Conservation (phyloP, 2,113 vertebrate species). For the Scalopus aquaticus region DNA sequence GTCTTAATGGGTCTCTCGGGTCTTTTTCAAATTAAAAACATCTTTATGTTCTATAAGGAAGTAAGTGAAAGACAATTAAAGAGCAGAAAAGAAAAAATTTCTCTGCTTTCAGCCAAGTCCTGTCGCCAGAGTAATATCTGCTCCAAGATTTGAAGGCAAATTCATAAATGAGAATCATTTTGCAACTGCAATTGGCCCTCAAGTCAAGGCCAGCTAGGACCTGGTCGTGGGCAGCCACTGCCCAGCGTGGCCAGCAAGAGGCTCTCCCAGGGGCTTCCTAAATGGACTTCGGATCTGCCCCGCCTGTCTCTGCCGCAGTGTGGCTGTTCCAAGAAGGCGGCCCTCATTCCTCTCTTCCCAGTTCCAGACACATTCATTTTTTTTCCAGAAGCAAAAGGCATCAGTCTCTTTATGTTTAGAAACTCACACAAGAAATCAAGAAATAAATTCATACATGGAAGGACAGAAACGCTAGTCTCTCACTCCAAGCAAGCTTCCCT, state of each 20-base stretch:
- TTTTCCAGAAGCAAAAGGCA: not conserved
- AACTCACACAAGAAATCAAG: slow-evolving; percentile 30
- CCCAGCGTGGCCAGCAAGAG: not conserved
- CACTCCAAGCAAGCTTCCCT: slow-evolving; percentile 58
- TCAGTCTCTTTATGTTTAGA: slow-evolving; percentile 49
- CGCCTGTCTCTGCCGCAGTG: too few species aligned
- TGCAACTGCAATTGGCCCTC: not conserved
- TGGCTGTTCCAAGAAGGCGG: too few species aligned
- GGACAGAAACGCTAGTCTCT: slow-evolving; percentile 40
- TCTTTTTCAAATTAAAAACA: not conserved
- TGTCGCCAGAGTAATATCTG: not conserved
- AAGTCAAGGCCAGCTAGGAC: not conserved
- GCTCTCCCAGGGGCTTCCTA: not conserved
- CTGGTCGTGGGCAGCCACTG: not conserved
- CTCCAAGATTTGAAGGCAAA: slow-evolving; percentile 57
- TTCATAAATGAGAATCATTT: not conserved
- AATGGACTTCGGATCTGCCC: too few species aligned
- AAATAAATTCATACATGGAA: slow-evolving; percentile 40
- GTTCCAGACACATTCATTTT: not conserved
- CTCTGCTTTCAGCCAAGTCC: slow-evolving; percentile 28
- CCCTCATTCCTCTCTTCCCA: not conserved
- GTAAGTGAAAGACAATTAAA: slow-evolving; percentile 27
- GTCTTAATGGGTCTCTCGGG: not conserved
- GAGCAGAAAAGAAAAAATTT: not conserved
- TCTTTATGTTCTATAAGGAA: not conserved